These are phyloP conservation scores for Suricata suricatta DNA, from an alignment of 2,113 vertebrate genomes.

Conservation along the genomic window DNA sequence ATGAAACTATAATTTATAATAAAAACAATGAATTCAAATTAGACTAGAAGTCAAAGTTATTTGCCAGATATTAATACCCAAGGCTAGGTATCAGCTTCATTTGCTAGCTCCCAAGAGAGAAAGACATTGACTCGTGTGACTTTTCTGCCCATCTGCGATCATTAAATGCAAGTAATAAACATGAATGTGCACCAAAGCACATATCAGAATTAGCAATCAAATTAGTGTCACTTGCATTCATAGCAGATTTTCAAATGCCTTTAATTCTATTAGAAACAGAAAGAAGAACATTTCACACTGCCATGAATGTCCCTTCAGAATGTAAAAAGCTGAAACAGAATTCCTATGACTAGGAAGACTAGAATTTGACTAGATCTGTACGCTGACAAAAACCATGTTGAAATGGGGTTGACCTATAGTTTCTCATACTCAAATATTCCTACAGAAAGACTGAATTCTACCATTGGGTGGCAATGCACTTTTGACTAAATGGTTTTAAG, in stretches of 20 bases:
- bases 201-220: conserved; percentile 49
- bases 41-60: not conserved
- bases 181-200: conserved; percentile 50
- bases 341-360: conserved; percentile 34
- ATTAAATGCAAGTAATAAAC: conserved; percentile 50
- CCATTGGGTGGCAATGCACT: not conserved
- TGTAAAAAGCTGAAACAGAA: conserved; percentile 53
- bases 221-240: conserved; percentile 33
- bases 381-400: not conserved
- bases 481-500: not conserved
- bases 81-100: not conserved
- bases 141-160: conserved; percentile 8
- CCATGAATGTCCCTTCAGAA: not conserved
- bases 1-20: not conserved
- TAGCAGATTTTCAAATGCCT: conserved; percentile 21
- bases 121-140: not conserved
- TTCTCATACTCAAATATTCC: conserved; percentile 33
- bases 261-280: not conserved
- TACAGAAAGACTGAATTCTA: not conserved
- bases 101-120: not conserved
- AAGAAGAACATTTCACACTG: not conserved
- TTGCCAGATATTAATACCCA: not conserved
- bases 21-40: conserved; percentile 45
- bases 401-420: conserved; percentile 30
- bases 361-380: not conserved